These are phyloP conservation scores for Cosmorhoe ocellata DNA, from an alignment of 2,888 invertebrate genomes.

Conservation along the genomic window DNA sequence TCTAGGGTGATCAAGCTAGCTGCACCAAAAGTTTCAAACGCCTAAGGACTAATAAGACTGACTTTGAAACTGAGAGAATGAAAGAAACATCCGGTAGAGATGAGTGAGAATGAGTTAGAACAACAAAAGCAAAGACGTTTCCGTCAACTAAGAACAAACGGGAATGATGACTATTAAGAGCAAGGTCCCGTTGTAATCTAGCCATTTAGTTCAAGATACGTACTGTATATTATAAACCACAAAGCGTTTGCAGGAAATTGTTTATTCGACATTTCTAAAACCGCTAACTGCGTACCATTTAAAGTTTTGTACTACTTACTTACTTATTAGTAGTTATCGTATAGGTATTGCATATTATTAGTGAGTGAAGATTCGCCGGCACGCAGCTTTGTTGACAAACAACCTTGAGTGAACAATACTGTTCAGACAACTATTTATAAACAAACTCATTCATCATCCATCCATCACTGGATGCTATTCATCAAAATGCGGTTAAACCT, in stretches of 20 bases:
- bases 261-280: not conserved
- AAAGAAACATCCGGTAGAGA: too few relatives aligned
- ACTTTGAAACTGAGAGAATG: too few relatives aligned
- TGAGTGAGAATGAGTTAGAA: too few relatives aligned
- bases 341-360: constrained; percentile 2
- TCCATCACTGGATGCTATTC: not conserved
- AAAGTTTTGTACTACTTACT: not conserved
- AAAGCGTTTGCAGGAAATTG: constrained; percentile 3
- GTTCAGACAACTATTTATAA: constrained; percentile 9
- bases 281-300: not conserved
- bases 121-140: too few relatives aligned
- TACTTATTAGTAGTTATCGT: too few relatives aligned
- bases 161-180: too few relatives aligned
- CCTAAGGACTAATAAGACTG: too few relatives aligned
- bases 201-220: too few relatives aligned
- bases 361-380: constrained; percentile 3
- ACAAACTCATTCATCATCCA: constrained; percentile 5
- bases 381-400: constrained; percentile 25
- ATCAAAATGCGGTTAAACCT: constrained; percentile 4
- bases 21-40: too few relatives aligned
- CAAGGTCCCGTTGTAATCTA: too few relatives aligned
- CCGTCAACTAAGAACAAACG: too few relatives aligned
- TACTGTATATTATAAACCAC: not conserved
- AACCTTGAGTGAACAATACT: constrained; percentile 14
- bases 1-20: too few relatives aligned